Percentiles rank a stretch among this genome's conserved stretches.
phyloP scores from a whole-genome alignment of 2,888 invertebrate species.

The Andricus curvator region DNA sequence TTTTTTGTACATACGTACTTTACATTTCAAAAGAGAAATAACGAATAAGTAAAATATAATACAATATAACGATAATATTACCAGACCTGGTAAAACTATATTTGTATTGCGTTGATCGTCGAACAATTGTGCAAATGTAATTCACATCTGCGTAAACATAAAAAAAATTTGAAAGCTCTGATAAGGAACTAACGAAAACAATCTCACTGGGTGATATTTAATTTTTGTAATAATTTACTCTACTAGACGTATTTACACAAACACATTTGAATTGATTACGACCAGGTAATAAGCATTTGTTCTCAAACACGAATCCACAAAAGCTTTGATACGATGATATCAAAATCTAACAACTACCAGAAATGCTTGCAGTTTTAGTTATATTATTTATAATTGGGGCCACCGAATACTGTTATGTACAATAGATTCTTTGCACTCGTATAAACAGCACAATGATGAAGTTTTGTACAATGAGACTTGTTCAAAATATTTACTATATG shows the following conservation, averaged over 20 bases:
- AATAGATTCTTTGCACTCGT: constrained; percentile 5
- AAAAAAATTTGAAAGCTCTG: constrained; percentile 14
- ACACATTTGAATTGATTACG: constrained; percentile 1
- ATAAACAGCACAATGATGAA: neutral
- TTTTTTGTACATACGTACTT: constrained; percentile 14
- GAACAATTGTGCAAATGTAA: neutral
- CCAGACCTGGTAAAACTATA: constrained; percentile 3
- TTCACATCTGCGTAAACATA: neutral
- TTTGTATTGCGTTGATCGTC: constrained; percentile 15
- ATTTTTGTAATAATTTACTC: constrained; percentile 3
- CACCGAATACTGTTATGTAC: constrained; percentile 24
- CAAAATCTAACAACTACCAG: constrained; percentile 22
- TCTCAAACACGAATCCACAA: constrained; percentile 10
- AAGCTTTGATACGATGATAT: constrained; percentile 22
- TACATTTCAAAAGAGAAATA: constrained; percentile 25
- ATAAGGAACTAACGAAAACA: neutral
- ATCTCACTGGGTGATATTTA: constrained; percentile 1
- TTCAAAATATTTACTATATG: constrained; percentile 13
- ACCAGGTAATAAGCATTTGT: neutral
- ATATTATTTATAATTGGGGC: constrained; percentile 7
- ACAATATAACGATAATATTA: constrained; percentile 33
- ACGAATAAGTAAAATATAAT: constrained; percentile 43
- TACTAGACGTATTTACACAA: neutral
- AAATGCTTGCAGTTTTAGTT: constrained; percentile 7
- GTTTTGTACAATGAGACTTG: constrained; percentile 7